These are phyloP conservation scores for Vombatus ursinus DNA, from an alignment of 2,113 vertebrate species.

Conservation along the genomic window DNA sequence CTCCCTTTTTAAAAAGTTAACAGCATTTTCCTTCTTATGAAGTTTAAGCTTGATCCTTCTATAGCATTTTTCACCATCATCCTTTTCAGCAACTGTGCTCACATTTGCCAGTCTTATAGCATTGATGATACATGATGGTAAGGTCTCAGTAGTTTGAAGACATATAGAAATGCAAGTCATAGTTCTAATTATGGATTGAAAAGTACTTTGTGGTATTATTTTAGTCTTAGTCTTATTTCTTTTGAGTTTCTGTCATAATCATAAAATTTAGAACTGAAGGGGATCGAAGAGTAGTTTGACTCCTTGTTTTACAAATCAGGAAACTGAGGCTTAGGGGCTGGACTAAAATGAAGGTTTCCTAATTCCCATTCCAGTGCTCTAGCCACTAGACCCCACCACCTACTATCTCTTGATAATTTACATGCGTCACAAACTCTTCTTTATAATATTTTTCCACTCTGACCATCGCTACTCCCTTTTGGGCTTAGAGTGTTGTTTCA, in stretches of 20 bases:
- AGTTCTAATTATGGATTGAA: background rate
- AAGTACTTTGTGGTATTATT: constrained; percentile 6
- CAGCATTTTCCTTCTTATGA: background rate
- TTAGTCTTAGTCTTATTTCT: constrained; percentile 7
- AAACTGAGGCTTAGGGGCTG: constrained; percentile 55
- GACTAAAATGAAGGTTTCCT: constrained; percentile 39
- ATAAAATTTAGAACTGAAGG: constrained; percentile 40
- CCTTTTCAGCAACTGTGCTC: constrained; percentile 5
- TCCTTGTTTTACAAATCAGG: constrained; percentile 54
- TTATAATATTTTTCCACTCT: constrained; percentile 59
- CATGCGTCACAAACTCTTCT: constrained; percentile 49
- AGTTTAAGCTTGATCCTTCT: constrained; percentile 23
- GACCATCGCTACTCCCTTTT: constrained; percentile 42
- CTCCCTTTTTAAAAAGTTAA: background rate
- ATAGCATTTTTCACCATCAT: background rate
- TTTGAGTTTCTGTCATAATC: constrained; percentile 19
- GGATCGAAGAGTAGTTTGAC: constrained; percentile 32
- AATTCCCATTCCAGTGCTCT: background rate
- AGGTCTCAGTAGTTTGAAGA: constrained; percentile 6
- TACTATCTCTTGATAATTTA: constrained; percentile 55
- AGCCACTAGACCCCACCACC: constrained; percentile 34
- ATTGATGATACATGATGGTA: background rate
- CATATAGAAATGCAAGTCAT: background rate
- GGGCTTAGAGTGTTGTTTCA: constrained; percentile 59
- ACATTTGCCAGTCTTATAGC: background rate